Evolutionary conservation across 2,113 vertebrate species (phyloP).

Genomic region (Galbula dea): DNA sequence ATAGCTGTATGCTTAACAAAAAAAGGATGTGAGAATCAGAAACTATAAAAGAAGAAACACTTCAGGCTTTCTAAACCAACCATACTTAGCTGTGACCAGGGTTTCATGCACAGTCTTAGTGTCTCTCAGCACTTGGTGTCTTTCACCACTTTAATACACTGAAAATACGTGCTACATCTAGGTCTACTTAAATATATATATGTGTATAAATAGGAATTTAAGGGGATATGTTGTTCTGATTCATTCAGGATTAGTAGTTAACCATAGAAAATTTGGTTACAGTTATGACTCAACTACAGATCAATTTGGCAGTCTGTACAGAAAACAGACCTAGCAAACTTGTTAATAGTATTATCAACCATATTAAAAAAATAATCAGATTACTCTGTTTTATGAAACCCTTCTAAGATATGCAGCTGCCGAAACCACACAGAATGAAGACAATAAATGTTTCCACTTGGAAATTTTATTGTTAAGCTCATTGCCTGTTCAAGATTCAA

Average conservation of each 20-base stretch:
- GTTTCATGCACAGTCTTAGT: neutral
- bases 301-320: slow-evolving; percentile 38
- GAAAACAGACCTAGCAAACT: slow-evolving; percentile 24
- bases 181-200: slow-evolving; percentile 52
- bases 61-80: slow-evolving; percentile 27
- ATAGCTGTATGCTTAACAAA: slow-evolving; percentile 29
- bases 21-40: neutral
- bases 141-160: slow-evolving; percentile 8
- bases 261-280: slow-evolving; percentile 53
- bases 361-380: neutral
- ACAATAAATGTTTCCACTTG: neutral
- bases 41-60: neutral
- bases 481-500: neutral
- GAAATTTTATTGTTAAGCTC: neutral
- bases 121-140: neutral
- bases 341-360: slow-evolving; percentile 28
- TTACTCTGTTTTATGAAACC: neutral
- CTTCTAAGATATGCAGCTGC: slow-evolving; percentile 11
- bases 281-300: slow-evolving; percentile 40
- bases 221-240: slow-evolving; percentile 57
- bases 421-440: neutral
- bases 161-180: slow-evolving; percentile 45
- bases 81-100: neutral
- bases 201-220: slow-evolving; percentile 63
- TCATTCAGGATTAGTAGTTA: slow-evolving; percentile 69